Evolutionary conservation across 1,140 invertebrate species (phyloP), one percentile per base, ranked within the genome.

Genomic region (Drosophila bifasciata): DNA sequence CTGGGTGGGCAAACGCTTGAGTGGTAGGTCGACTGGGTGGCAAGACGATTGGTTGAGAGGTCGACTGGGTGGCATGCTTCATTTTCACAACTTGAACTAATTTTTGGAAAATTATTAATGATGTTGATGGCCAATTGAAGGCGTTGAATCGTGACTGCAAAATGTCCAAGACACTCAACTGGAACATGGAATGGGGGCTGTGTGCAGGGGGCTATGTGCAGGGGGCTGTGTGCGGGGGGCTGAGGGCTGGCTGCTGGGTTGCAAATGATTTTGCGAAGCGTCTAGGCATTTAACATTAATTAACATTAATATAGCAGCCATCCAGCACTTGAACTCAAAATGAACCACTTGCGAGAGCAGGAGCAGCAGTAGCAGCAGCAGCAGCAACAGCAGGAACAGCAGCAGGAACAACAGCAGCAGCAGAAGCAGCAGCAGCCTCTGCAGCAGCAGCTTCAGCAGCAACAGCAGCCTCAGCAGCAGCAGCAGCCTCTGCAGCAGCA

Each of bases 211-310:
- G n/a, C n/a, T n/a, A n/a, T n/a, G 13, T 41, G 55, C 48, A 23
- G 17, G 25, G 11, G 19, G n/a, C n/a, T n/a, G n/a, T n/a, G n/a
- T n/a, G n/a, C n/a, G n/a, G n/a, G n/a, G n/a, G n/a, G n/a, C n/a
- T n/a, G n/a, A n/a, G 13, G 32, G 55, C 48, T n/a, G n/a, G n/a
- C n/a, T n/a, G n/a, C 25, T 4, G 57, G 64, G 23, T 15, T 46
- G 46, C 39, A 55, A 71, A 78, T 67, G 75, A 67, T 77, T 78
- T 67, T 46, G 32, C 32, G 32, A 39, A 78, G 72, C 59, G 75
- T 70, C 67, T 46, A 25, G 51, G 58, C 68, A 78, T 72, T 78
- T 62, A 67, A 78, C 74, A 78, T 78, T 78, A 78, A 78, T 78
- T 78, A 78, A 78, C 75, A 59, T 61, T 78, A 72, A 78, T 72